Base-by-base conservation (phyloP, 2,797 vertebrate species). In the Hipposideros larvatus region DNA sequence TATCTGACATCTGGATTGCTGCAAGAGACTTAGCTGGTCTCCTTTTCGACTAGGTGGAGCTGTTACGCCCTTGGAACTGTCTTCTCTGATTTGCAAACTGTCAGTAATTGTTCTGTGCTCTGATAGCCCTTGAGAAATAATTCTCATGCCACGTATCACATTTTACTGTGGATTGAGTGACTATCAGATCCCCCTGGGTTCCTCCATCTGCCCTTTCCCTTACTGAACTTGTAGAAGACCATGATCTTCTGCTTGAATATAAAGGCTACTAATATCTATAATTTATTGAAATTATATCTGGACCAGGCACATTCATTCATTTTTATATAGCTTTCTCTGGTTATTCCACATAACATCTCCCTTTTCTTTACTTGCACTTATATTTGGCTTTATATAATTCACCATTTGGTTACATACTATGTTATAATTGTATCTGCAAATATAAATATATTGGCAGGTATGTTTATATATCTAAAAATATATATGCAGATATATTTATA, bases 331-430 rank as follows among this genome's bases (percentile, higher is more conserved):
- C 37, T 59, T 89, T 73, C 8, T 85, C 9, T 88, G 43, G 37
- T 87, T 74, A 83, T 92, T 46, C 34, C n/a, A 77, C 19, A 34
- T 71, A 87, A 46, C 4, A 37, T 16, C 19, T 61, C 28, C 10
- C 9, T 85, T 92, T 95, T 90, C 34, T 78, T 70, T 91, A 77
- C 41, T 90, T 90, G 24, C 6, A 73, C 26, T 90, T 93, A 61
- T 31, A 63, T 73, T 86, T 90, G 86, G 51, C 28, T 90, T 82
- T 84, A 53, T 90, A 7, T 90, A 41, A 59, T 41, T 90, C 77
- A 82, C 41, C 10, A 51, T 73, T 92, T 92, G 91, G 43, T 92
- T 86, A 34, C 85, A 70, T 73, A 31, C 51, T 61, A 43, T 59
- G 26, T 66, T 75, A 57, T 41, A 84, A 48, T 59, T 66, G 66